phyloP scores from a whole-genome alignment of 2,888 invertebrate species.

The Seira musarum region DNA sequence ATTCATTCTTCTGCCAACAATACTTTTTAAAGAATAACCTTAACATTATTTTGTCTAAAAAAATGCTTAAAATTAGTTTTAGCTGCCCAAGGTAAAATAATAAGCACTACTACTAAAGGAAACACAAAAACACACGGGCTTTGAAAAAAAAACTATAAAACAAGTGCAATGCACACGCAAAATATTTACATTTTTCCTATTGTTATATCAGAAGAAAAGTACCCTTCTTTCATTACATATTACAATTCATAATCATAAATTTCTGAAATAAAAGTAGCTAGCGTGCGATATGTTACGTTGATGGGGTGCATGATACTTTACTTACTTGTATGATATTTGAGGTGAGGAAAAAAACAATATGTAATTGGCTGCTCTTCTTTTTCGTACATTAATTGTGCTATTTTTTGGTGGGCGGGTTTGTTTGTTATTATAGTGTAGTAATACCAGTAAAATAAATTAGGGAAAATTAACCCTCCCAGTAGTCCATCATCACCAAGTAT shows the following conservation, averaged over 20 bases:
- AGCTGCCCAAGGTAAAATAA: conserved; percentile 42
- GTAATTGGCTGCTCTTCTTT: not conserved
- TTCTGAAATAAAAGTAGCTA: not conserved
- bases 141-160: conserved; percentile 5
- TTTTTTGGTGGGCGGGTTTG: conserved; percentile 26
- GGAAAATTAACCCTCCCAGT: not conserved
- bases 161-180: conserved; percentile 6
- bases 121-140: not conserved
- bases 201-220: not conserved
- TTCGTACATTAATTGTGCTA: conserved; percentile 58
- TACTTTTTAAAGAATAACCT: conserved; percentile 27
- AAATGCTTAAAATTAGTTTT: conserved; percentile 21
- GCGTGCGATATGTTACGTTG: not conserved
- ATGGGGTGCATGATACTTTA: too few relatives aligned
- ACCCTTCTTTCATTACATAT: too few relatives aligned
- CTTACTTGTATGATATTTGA: too few relatives aligned
- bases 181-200: conserved; percentile 10
- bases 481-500: conserved; percentile 50
- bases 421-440: not conserved
- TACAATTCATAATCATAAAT: not conserved
- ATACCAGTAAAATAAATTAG: not conserved
- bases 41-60: conserved; percentile 33
- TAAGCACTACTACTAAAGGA: conserved; percentile 26
- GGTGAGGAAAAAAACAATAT: not conserved
- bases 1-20: conserved; percentile 24